Evolutionary conservation across 37 sponge, comb jelly and placozoan genomes (phyloP), one percentile per base, ranked within the genome.

Genomic region (Crambe crambe): DNA sequence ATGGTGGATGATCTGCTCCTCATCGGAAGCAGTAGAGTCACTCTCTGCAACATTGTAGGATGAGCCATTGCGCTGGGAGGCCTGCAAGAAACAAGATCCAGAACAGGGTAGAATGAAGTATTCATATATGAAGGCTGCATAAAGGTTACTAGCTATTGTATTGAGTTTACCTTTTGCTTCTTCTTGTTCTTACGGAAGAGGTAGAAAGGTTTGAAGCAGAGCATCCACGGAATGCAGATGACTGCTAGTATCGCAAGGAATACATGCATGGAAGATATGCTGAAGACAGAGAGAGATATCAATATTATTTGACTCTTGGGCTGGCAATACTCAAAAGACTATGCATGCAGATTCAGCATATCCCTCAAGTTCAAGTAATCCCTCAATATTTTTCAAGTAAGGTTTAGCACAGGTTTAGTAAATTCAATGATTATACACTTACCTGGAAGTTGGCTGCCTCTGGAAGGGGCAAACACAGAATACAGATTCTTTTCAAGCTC

Each of bases 201-300:
- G 73, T 93, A 94, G n/a, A 99, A 39, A 34, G 99, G 99, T 65
- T 94, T 93, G 56, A 78, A 15, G 3, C 74, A 64, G 34, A 99
- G 68, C 97, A 99, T 94, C 91, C 90, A 92, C 0, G 99, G 99
- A 0, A 99, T 84, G 83, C 89, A 94, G 15, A 94, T 58, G 36
- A 94, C 83, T 26, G 95, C 95, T 25, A 90, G 26, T 15, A 96
- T 56, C 73, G 96, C 99, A 64, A 99, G 76, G 0, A 97, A 12
- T 5, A 72, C 47, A 29, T n/a, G n/a, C n/a, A n/a, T 95, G 96
- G 0, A 82, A 36, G 54, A 71, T 71, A 9, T 44, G 70, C 78
- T 82, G 32, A 17, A 58, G 32, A 37, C 1, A 32, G 54, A 47
- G 38, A 26, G 26, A 43, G 56, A n/a, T n/a, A n/a, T n/a, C n/a